phyloP scores from a whole-genome alignment of 2,797 vertebrate species.

The Channa striata region DNA sequence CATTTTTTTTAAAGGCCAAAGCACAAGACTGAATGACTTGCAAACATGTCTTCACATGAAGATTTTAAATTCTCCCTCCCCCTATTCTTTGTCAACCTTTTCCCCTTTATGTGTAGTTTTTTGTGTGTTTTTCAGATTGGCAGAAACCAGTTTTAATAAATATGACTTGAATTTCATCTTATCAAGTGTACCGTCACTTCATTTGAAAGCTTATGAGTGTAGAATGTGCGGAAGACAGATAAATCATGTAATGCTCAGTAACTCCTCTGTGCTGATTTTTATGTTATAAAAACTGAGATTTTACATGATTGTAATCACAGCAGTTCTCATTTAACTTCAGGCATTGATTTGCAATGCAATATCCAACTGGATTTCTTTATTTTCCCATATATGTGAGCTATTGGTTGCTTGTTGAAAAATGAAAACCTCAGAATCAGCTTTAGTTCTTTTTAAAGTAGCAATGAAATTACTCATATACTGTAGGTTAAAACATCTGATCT shows the following conservation, averaged over 20 bases:
- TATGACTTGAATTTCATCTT: conserved; percentile 72
- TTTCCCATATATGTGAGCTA: conserved; percentile 8
- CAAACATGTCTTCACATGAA: conserved; percentile 66
- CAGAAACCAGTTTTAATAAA: conserved; percentile 72
- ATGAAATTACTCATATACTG: conserved; percentile 45
- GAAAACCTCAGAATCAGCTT: conserved; percentile 45
- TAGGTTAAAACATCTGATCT: conserved; percentile 31
- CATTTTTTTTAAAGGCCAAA: conserved; percentile 81
- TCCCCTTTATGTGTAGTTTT: conserved; percentile 34
- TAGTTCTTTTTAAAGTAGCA: conserved; percentile 58
- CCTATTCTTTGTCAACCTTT: conserved; percentile 56
- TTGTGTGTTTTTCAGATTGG: conserved; percentile 60
- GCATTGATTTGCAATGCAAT: conserved; percentile 25
- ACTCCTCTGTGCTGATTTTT: conserved; percentile 18
- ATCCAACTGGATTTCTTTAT: conserved; percentile 47
- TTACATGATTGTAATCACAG: conserved; percentile 25
- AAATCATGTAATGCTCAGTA: conserved; percentile 4
- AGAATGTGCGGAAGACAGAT: conserved; percentile 23
- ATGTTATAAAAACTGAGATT: conserved; percentile 27
- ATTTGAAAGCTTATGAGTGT: conserved; percentile 28
- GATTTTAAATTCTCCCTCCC: conserved; percentile 59
- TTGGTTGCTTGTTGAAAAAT: conserved; percentile 54
- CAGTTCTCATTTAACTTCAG: conserved; percentile 9
- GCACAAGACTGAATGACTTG: conserved; percentile 80
- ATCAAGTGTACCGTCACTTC: conserved; percentile 43